Evolutionary conservation across 2,113 vertebrate species (phyloP), one percentile per base, ranked within the genome.

Genomic region (Pollachius pollachius): DNA sequence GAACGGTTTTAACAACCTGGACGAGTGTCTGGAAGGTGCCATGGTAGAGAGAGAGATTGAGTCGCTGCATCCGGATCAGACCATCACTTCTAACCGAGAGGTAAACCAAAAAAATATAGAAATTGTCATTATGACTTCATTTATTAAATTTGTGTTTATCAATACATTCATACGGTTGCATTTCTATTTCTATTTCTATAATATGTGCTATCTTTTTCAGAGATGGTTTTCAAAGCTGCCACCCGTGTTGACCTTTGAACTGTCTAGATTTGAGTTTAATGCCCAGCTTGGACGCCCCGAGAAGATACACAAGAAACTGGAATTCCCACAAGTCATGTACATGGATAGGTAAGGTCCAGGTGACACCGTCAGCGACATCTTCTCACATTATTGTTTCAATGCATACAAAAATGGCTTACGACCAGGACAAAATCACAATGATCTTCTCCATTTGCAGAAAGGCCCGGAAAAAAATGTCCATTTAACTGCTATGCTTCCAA

Each of bases 251-350:
- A 99, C 97, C 25, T 99, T 99, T 83, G 97, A 99, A 77, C 94
- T 99, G 71, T 99, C 97, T 11, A 92, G 97, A 70, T 99, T 98
- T 85, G 95, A 98, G 81, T 99, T 98, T 89, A 99, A 99, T 88
- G 95, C 97, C 37, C 97, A 95, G 15, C 90, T 98, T 0, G 96
- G 97, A n/a, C 96, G 97, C 57, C 96, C 97, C 1, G 96, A 99
- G 91, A 99, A 99, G 87, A 98, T 99, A 75, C 97, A 99, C 91
- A 98, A 95, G 89, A 97, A 94, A 80, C 89, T 99, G 71, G 97
- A 98, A 76, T 99, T 99, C 76, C 93, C 97, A 64, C 94, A 94
- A 76, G 93, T 96, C 61, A 91, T 99, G 68, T 95, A 96, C 63
- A 98, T 99, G 97, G 97, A 99, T 93, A 95, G 96, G 97, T 99